Evolutionary conservation across 2,797 vertebrate genomes (phyloP), one percentile per base, ranked within the genome.

Genomic region (Acrossocheilus wenchowensis): DNA sequence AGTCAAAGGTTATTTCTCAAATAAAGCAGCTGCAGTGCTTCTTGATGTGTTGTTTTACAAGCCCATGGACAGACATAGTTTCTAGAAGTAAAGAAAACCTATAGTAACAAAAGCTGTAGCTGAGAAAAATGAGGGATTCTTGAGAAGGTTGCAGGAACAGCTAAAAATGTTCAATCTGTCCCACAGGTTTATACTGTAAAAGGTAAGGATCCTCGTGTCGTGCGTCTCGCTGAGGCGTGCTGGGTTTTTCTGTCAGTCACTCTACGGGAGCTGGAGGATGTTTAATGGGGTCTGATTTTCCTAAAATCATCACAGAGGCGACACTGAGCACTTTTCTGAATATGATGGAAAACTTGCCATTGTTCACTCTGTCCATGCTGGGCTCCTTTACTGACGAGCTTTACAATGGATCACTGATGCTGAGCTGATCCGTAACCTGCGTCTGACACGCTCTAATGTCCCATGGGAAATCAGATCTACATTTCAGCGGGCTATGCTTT

Each of bases 401-500:
- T 7, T 6, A 80, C 68, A 41, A 43, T 92, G 87, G 91, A 45
- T 86, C 84, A 39, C 83, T 90, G 86, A 85, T 79, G 78, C 10
- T 14, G 39, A 81, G 39, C 68, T 41, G 11, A 45, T 81, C 12
- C 21, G 17, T n/a, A 66, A 26, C 52, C 26, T 74, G 43, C 30
- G 30, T 30, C 30, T 30, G 30, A 81, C 68, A 77, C 6, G 71
- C 85, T 62, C 36, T n/a, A 39, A 30, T 23, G 54, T 68, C 85
- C 60, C 79, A 4, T n/a, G 79, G 79, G 85, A 82, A 86, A 86
- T 64, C 73, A 68, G 43, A 82, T 85, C 57, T 14, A 52, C 92
- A 91, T 93, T 94, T 93, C 90, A 93, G 90, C 50, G 3, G 30
- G 66, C 30, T 75, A 6, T 68, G 30, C 64, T 36, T 19, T 68